Evolutionary conservation across 2,888 invertebrate genomes (phyloP), one percentile per base, ranked within the genome.

Genomic region (Zhuqinia jingwanae): DNA sequence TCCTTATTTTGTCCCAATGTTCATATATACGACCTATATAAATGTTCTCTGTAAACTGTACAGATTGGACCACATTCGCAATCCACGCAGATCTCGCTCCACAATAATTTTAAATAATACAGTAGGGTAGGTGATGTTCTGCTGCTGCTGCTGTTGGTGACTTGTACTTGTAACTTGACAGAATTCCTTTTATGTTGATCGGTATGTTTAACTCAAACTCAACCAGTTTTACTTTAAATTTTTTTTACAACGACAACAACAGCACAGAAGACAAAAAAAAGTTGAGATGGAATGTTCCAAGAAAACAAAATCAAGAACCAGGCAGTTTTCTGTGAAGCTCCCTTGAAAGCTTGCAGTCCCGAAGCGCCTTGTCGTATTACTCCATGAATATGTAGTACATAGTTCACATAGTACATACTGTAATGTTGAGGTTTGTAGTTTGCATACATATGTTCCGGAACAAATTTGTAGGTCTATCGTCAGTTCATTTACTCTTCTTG

Each of bases 401-500:
- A n/a, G n/a, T n/a, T 11, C 68, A 68, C 10, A 17, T 13, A 45
- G 68, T 1, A 45, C 20, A 0, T 20, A 11, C 10, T 42, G 22
- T 20, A 45, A 15, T n/a, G 45, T 25, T 2, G 22, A 45, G 15
- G 20, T 10, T 10, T 22, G n/a, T 17, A 25, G 2, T 5, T 25
- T 10, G 3, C 22, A 63, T 27, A 56, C 17, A 60, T 30, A 60
- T 60, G 27, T 60, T 30, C 60, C 30, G 30, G n/a, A n/a, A n/a
- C n/a, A n/a, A 36, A 36, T 36, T 8, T 36, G 36, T 53, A 53
- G 53, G 25, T 47, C 47, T 22, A 68, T 68, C 45, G 45, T 45
- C 70, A 47, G 45, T 70, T 70, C 45, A 70, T 70, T 70, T 70
- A 68, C 60, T 60, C 60, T 17, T 2, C 15, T 60, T 27, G 15